A percentile compares a stretch with the other conserved stretches of the same genome.
phyloP scores from a whole-genome alignment of 2,797 vertebrate genomes.

The Peromyscus eremicus region DNA sequence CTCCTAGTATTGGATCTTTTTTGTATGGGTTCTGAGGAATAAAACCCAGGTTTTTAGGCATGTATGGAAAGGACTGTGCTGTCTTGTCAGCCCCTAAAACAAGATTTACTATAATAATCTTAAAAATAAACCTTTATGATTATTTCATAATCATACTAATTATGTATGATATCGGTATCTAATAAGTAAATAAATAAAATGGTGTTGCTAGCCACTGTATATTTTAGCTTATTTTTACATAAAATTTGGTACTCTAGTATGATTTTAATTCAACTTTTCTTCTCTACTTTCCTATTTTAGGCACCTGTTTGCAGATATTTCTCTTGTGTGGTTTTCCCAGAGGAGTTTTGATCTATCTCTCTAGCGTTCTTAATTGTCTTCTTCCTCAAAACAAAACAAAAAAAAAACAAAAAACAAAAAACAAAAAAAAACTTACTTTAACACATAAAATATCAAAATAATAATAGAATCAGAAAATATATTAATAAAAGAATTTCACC shows the following conservation, averaged over 20 bases:
- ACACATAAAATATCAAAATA: background rate
- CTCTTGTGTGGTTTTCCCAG: background rate
- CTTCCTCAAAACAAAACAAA: background rate
- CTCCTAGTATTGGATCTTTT: rapidly evolving
- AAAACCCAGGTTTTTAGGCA: background rate
- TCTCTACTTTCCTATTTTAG: constrained; percentile 31
- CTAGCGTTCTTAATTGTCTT: constrained; percentile 33
- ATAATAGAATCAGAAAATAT: background rate
- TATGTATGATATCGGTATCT: background rate
- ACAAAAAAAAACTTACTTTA: background rate
- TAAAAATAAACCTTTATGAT: background rate
- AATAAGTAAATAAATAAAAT: background rate
- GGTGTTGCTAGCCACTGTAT: background rate
- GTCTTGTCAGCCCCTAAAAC: background rate
- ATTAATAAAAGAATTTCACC: background rate
- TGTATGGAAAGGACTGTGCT: background rate
- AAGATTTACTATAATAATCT: background rate
- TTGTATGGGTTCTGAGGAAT: background rate
- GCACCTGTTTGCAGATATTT: constrained; percentile 27
- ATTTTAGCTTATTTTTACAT: background rate
- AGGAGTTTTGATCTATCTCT: background rate
- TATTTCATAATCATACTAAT: background rate
- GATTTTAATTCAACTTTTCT: background rate
- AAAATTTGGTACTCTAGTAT: background rate
- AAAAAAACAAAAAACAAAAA: too few species aligned